Evolutionary conservation across 2,888 invertebrate species (phyloP).

Genomic region (Ormia ochracea): DNA sequence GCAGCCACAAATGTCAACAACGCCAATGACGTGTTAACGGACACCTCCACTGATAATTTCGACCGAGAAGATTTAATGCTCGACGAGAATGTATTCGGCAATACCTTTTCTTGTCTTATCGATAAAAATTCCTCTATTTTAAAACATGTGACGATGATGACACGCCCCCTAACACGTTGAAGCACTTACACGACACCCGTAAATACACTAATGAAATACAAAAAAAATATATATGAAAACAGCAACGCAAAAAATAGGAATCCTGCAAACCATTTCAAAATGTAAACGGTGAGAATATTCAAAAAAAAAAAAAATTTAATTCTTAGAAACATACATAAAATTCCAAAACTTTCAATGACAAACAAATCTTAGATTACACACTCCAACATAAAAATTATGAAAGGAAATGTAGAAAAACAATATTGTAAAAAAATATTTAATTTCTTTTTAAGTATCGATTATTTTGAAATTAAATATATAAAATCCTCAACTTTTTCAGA

Average conservation of each 20-base stretch:
- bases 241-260: slow-evolving; percentile 8
- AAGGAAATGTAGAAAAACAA: not conserved
- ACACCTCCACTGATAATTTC: not conserved
- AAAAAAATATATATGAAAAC: not conserved
- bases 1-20: slow-evolving; percentile 50
- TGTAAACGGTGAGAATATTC: slow-evolving; percentile 42
- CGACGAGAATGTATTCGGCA: slow-evolving; percentile 53
- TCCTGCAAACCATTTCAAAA: not conserved
- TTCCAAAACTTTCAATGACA: not conserved
- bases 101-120: slow-evolving; percentile 66
- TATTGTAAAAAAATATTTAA: too few species aligned
- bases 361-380: not conserved
- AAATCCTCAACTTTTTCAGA: not conserved
- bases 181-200: slow-evolving; percentile 32
- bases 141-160: slow-evolving; percentile 71
- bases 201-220: slow-evolving; percentile 7
- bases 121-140: slow-evolving; percentile 71
- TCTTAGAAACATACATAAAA: slow-evolving; percentile 17
- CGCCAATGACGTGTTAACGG: slow-evolving; percentile 38
- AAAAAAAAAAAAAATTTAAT: slow-evolving; percentile 12
- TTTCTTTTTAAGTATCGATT: slow-evolving; percentile 13
- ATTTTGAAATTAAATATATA: not conserved
- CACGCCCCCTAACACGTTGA: slow-evolving; percentile 72
- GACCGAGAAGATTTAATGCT: slow-evolving; percentile 42
- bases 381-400: slow-evolving; percentile 1